Percentiles rank a stretch among this genome's conserved stretches.
These are phyloP conservation scores for Hirtodrosophila duncani DNA, from an alignment of 2,888 invertebrate genomes.

Conservation along the genomic window DNA sequence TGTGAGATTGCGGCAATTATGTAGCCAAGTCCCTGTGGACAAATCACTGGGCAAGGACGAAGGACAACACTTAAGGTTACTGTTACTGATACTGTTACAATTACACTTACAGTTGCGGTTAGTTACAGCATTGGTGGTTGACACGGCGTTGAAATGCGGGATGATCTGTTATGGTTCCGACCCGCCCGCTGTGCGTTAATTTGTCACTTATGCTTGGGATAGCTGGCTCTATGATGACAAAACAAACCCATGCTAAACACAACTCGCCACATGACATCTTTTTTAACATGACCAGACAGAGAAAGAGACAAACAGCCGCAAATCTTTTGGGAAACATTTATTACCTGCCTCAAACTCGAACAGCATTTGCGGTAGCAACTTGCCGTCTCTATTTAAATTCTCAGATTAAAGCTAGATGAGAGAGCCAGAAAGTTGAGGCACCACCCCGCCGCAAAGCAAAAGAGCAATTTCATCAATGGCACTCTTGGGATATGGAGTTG, in stretches of 20 bases:
- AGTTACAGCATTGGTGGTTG: slow-evolving; percentile 50
- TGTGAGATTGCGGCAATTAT: slow-evolving; percentile 56
- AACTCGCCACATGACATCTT: too few species aligned
- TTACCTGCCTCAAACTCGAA: slow-evolving; percentile 51
- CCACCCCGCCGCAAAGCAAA: slow-evolving; percentile 8
- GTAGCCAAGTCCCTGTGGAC: slow-evolving; percentile 55
- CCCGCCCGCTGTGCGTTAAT: slow-evolving; percentile 52
- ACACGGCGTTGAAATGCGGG: slow-evolving; percentile 28
- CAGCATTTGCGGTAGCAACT: slow-evolving; percentile 7
- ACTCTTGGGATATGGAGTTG: slow-evolving; percentile 62
- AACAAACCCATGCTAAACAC: not conserved
- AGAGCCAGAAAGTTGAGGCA: slow-evolving; percentile 17
- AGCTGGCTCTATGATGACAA: slow-evolving; percentile 1
- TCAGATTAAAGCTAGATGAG: slow-evolving; percentile 46
- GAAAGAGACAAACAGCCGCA: too few species aligned
- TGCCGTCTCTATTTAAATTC: slow-evolving; percentile 49
- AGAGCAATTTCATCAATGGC: slow-evolving; percentile 72
- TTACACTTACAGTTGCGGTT: slow-evolving; percentile 42
- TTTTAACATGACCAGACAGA: too few species aligned
- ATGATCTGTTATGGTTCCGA: not conserved
- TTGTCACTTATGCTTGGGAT: slow-evolving; percentile 50
- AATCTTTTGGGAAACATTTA: slow-evolving; percentile 77
- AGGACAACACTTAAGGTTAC: slow-evolving; percentile 32
- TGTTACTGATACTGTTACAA: slow-evolving; percentile 24
- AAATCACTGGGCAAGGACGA: slow-evolving; percentile 52